Percentiles rank a stretch among this genome's conserved stretches.
These are phyloP conservation scores for Melipona quadrifasciata DNA, from an alignment of 1,140 invertebrate genomes.

Conservation along the genomic window DNA sequence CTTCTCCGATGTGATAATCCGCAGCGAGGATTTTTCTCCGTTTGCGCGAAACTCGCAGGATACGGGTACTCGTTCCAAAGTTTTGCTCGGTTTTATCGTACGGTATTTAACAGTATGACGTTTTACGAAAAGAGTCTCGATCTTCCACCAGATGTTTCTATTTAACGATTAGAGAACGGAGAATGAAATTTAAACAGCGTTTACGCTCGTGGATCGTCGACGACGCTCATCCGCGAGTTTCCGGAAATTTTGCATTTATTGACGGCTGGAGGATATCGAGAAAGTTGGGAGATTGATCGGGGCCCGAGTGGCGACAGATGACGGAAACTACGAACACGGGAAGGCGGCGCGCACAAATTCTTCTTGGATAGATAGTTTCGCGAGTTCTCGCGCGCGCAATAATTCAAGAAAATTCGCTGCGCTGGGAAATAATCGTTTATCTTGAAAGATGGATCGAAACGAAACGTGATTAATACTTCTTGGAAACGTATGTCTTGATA, in stretches of 20 bases:
- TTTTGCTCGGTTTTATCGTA: too few relatives aligned
- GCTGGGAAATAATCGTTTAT: not conserved
- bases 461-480: not conserved
- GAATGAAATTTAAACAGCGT: not conserved
- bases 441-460: not conserved
- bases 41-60: not conserved
- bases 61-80: too few relatives aligned
- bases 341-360: conserved; percentile 3
- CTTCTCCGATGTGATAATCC: not conserved
- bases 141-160: not conserved
- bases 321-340: conserved; percentile 1
- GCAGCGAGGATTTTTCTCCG: not conserved
- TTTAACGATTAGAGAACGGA: too few relatives aligned
- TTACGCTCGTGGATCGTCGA: too few relatives aligned
- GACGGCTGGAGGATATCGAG: too few relatives aligned
- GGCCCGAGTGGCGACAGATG: conserved; percentile 14
- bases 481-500: not conserved
- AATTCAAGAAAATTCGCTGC: not conserved
- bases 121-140: not conserved
- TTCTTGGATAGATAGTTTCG: conserved; percentile 4
- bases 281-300: conserved; percentile 29
- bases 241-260: conserved; percentile 12
- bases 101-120: too few relatives aligned
- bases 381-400: not conserved
- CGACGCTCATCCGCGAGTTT: not conserved